Evolutionary conservation across 1,140 invertebrate genomes (phyloP), one percentile per base, ranked within the genome.

Genomic region (Pseudomyrmex concolor): DNA sequence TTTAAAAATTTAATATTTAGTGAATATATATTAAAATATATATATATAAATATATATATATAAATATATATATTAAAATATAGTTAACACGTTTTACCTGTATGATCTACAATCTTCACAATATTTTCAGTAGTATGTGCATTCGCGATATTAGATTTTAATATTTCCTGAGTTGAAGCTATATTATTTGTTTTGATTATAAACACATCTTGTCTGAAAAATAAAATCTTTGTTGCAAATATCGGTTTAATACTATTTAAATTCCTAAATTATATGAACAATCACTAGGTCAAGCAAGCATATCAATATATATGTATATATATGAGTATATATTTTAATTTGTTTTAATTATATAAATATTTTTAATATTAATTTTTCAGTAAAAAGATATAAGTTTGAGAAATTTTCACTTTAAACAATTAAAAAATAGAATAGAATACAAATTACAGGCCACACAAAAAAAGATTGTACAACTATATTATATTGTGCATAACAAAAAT

Each of bases 141-240:
- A 78, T 91, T 89, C n/a, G 92, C 78, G 10, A 88, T 71, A 64
- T 90, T 87, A 43, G 89, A n/a, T 68, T 89, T 93, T 34, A 90
- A 78, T 54, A 91, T 48, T 68, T 77, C 89, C 76, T 89, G 91
- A 9, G 92, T 50, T 45, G 82, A 34, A 45, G 87, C 19, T 57
- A 91, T 67, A 15, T 92, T 88, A 83, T 92, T 93, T 15, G 92
- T 90, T 80, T 94, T 92, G 74, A 94, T 93, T 87, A 94, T 92
- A 86, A 91, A 93, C 12, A 94, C 89, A 73, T 88, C 94, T 90
- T 86, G 92, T 60, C 93, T 94, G 89, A 51, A 94, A 94, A 88
- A 86, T 86, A 17, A 59, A 25, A 25, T 25, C 48, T 19, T 10
- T 50, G 13, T 84, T 59, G 62, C 1, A 84, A 12, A n/a, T 59